Evolutionary conservation across 2,113 vertebrate species (phyloP).

Genomic region (Butorides virescens): DNA sequence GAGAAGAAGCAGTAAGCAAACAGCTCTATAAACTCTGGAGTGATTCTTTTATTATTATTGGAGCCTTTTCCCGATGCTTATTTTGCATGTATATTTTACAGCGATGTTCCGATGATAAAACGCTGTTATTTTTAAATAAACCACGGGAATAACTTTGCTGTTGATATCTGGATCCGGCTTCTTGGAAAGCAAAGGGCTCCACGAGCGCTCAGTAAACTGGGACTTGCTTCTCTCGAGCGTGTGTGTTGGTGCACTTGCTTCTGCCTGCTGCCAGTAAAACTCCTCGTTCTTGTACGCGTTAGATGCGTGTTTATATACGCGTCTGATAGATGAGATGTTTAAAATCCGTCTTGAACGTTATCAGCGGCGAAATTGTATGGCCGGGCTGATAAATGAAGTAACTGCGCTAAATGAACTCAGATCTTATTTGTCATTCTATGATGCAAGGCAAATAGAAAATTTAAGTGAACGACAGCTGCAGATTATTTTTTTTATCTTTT

Average conservation of each 20-base stretch:
- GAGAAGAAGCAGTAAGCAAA: neutral
- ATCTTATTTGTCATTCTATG: neutral
- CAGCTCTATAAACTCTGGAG: neutral
- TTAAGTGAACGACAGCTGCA: neutral
- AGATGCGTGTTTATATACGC: neutral
- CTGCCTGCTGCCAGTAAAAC: neutral
- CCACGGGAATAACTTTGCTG: neutral
- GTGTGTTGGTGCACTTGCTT: neutral
- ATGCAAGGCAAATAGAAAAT: rapidly evolving
- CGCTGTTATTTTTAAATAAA: neutral
- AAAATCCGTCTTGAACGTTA: neutral
- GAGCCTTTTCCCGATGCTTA: neutral
- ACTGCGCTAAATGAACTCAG: neutral
- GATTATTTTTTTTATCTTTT: neutral
- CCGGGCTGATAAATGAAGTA: conserved; percentile 24
- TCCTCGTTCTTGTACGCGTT: neutral
- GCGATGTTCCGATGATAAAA: neutral
- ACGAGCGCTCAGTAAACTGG: rapidly evolving
- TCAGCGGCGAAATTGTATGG: neutral
- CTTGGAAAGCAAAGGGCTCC: neutral
- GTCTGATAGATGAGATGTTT: conserved; percentile 27
- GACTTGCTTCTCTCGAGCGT: rapidly evolving
- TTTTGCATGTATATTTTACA: neutral
- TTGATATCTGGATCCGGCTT: neutral
- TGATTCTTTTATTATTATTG: neutral